A percentile compares a stretch with the other conserved stretches of the same genome.
Conservation (phyloP, 2,888 invertebrate species). For the Drosophila formosana region DNA sequence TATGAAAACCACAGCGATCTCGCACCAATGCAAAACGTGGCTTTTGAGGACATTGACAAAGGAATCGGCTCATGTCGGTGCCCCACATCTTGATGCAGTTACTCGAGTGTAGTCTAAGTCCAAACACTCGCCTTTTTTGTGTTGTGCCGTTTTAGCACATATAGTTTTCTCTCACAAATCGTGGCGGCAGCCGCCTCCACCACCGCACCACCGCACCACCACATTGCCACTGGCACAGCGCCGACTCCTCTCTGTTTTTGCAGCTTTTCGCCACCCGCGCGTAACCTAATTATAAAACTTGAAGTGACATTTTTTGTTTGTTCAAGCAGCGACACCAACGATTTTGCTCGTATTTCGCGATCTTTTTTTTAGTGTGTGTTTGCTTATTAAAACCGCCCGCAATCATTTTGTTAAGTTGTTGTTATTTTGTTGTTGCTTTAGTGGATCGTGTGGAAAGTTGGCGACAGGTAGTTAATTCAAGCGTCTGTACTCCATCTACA, state of each 20-base stretch:
- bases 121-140: conserved; percentile 25
- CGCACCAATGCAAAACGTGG: conserved; percentile 58
- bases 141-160: not conserved
- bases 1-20: conserved; percentile 35
- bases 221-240: too few species aligned
- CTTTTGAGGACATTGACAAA: conserved; percentile 36
- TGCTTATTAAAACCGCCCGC: conserved; percentile 46
- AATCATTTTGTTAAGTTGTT: conserved; percentile 18
- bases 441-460: conserved; percentile 43
- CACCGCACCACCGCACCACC: too few species aligned
- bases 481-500: not conserved
- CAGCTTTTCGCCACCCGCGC: conserved; percentile 70
- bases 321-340: conserved; percentile 36
- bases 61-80: conserved; percentile 6
- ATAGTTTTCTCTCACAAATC: conserved; percentile 25
- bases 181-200: conserved; percentile 1
- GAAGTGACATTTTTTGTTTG: conserved; percentile 61
- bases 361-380: conserved; percentile 23
- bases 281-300: conserved; percentile 74
- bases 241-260: conserved; percentile 6
- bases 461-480: conserved; percentile 44
- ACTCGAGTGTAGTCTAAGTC: not conserved
- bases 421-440: conserved; percentile 8
- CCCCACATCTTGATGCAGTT: too few species aligned
- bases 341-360: conserved; percentile 19